These are phyloP conservation scores for Caenorhabditis sp. DNA, from an alignment of 2,888 invertebrate genomes.

Conservation along the genomic window DNA sequence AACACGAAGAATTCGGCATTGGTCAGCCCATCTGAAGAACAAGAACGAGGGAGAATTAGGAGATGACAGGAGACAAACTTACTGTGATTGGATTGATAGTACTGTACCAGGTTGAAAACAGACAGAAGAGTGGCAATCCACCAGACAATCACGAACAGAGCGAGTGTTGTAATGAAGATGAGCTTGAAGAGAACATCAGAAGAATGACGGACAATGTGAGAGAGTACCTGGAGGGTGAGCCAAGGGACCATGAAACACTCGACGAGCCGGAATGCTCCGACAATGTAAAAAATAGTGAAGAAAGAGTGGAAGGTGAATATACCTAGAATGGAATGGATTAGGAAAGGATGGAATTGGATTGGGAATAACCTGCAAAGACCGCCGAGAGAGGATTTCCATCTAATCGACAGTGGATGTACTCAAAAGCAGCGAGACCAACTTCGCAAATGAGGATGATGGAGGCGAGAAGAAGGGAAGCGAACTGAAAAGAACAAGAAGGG, in stretches of 20 bases:
- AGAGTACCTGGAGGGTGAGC: constrained; percentile 56
- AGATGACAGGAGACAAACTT: constrained; percentile 1
- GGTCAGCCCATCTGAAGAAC: constrained; percentile 55
- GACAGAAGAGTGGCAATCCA: constrained; percentile 65
- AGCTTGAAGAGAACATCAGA: constrained; percentile 40
- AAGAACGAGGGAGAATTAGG: neutral
- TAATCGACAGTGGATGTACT: constrained; percentile 48
- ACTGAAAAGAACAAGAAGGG: constrained; percentile 18
- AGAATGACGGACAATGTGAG: neutral
- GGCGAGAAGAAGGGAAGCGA: constrained; percentile 36
- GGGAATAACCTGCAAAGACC: constrained; percentile 39
- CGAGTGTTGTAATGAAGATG: constrained; percentile 52
- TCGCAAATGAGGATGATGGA: constrained; percentile 38
- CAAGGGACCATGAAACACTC: constrained; percentile 65
- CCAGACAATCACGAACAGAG: constrained; percentile 63
- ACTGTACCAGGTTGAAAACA: constrained; percentile 59
- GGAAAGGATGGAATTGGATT: neutral
- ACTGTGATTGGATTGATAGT: constrained; percentile 45
- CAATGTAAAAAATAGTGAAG: constrained; percentile 54
- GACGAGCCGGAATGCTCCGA: constrained; percentile 50
- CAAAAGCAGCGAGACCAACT: constrained; percentile 40
- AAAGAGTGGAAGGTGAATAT: constrained; percentile 58
- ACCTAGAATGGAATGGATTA: constrained; percentile 37
- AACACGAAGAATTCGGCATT: constrained; percentile 60
- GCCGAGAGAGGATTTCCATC: constrained; percentile 49